Percentiles rank a stretch among this genome's conserved stretches.
Conservation (phyloP, 2,113 vertebrate genomes). For the Hiodon alosoides region DNA sequence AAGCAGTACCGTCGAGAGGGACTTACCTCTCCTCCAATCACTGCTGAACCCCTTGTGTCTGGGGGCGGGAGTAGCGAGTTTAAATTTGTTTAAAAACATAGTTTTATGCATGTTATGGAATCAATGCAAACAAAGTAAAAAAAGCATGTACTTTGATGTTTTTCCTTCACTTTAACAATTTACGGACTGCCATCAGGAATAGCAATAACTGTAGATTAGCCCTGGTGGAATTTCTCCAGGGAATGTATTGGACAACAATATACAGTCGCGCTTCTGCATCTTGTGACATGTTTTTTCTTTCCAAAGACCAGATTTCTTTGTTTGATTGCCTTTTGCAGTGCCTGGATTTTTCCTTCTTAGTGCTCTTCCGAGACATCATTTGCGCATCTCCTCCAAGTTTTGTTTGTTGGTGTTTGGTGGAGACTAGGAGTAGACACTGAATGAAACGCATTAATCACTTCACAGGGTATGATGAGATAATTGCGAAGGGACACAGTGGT, state of each 20-base stretch:
- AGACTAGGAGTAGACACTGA: slow-evolving; percentile 64
- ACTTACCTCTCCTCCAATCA: too few species aligned
- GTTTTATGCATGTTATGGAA: not conserved
- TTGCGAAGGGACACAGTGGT: slow-evolving; percentile 60
- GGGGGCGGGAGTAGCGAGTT: too few species aligned
- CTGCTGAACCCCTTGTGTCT: too few species aligned
- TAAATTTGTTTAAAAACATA: too few species aligned
- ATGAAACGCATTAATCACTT: slow-evolving; percentile 78
- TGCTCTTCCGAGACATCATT: slow-evolving; percentile 72
- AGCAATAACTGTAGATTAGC: slow-evolving; percentile 74
- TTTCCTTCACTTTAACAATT: slow-evolving; percentile 57
- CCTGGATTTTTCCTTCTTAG: slow-evolving; percentile 62
- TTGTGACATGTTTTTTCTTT: slow-evolving; percentile 61
- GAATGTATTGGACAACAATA: slow-evolving; percentile 52
- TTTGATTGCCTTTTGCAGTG: slow-evolving; percentile 58
- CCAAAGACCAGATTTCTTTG: slow-evolving; percentile 61
- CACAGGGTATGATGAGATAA: slow-evolving; percentile 67
- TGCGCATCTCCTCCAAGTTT: slow-evolving; percentile 62
- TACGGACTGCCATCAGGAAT: slow-evolving; percentile 59
- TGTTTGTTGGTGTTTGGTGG: slow-evolving; percentile 66
- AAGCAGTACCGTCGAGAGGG: too few species aligned
- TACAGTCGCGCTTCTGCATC: slow-evolving; percentile 54
- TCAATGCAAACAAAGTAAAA: not conserved
- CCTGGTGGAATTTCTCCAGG: slow-evolving; percentile 64
- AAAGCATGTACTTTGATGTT: slow-evolving; percentile 48